phyloP scores from a whole-genome alignment of 53 echinoderm and acorn worm species.

The Apostichopus leukothele region DNA sequence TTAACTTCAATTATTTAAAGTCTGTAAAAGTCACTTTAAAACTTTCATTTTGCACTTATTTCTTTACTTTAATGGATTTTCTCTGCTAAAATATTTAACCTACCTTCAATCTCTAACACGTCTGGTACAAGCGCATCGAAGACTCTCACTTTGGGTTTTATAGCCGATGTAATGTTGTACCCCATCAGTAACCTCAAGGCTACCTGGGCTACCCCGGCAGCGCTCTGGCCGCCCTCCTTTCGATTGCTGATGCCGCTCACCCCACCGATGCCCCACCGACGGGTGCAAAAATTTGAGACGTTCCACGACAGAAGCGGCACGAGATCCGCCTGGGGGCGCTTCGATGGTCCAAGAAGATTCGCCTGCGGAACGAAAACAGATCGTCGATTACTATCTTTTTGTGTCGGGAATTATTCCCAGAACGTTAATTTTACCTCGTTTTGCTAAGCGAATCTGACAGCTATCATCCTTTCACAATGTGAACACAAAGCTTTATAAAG shows the following conservation, averaged over 20 bases:
- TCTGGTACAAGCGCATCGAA: constrained; percentile 51
- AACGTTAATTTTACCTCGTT: no score
- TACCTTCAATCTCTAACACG: constrained; percentile 58
- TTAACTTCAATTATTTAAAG: constrained; percentile 47
- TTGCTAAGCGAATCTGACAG: no score
- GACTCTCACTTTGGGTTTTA: constrained; percentile 29
- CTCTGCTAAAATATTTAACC: background rate
- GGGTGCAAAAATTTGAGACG: constrained; percentile 64
- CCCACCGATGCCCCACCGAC: constrained; percentile 71
- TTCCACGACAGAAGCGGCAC: constrained; percentile 77
- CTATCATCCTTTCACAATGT: no score
- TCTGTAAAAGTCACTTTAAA: no score
- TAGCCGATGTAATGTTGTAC: constrained; percentile 26
- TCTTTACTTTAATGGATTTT: no score
- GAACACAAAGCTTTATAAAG: no score
- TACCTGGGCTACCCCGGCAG: constrained; percentile 26
- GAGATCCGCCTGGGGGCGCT: constrained; percentile 82
- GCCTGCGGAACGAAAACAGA: constrained; percentile 48
- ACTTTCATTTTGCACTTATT: background rate
- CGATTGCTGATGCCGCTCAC: constrained; percentile 24
- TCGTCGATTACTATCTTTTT: no score
- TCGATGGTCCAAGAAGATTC: constrained; percentile 67
- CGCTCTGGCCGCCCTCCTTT: constrained; percentile 15
- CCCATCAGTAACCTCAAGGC: constrained; percentile 20
- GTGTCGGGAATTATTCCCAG: no score